Conservation (phyloP, 2,797 vertebrate species). For the Geotrypetes seraphini region DNA sequence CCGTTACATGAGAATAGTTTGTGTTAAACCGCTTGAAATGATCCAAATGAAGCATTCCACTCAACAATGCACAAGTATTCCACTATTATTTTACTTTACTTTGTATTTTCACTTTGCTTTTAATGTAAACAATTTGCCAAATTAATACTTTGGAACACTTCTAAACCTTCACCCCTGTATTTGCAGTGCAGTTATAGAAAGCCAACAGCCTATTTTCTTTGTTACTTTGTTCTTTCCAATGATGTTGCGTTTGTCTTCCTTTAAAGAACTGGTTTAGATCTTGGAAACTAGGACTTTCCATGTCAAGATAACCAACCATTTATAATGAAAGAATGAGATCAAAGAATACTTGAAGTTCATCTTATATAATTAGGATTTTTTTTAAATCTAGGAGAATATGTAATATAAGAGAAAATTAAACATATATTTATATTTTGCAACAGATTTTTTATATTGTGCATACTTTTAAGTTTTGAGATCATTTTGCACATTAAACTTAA, state of each 20-base stretch:
- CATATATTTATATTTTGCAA: conserved; percentile 35
- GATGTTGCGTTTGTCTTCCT: conserved; percentile 22
- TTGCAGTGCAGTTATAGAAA: background rate
- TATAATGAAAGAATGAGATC: conserved; percentile 22
- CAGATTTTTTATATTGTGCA: conserved; percentile 33
- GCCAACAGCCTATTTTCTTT: no score
- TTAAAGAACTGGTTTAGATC: conserved; percentile 24
- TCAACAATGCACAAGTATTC: background rate
- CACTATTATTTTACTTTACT: conserved; percentile 10
- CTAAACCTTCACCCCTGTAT: background rate
- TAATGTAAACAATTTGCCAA: background rate
- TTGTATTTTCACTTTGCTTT: background rate
- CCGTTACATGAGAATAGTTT: background rate
- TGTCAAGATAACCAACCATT: conserved; percentile 15
- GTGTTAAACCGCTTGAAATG: conserved; percentile 5
- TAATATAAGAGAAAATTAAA: conserved; percentile 29
- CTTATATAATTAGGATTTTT: conserved; percentile 26
- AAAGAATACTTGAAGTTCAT: conserved; percentile 33
- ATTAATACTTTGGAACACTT: conserved; percentile 6
- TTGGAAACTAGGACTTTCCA: conserved; percentile 6
- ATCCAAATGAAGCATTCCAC: conserved; percentile 15
- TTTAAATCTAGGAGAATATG: conserved; percentile 34
- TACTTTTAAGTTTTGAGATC: conserved; percentile 33
- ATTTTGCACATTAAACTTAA: conserved; percentile 19
- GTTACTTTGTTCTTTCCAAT: no score